Evolutionary conservation across 2,888 invertebrate species (phyloP).

Genomic region (Bellardia bayeri): DNA sequence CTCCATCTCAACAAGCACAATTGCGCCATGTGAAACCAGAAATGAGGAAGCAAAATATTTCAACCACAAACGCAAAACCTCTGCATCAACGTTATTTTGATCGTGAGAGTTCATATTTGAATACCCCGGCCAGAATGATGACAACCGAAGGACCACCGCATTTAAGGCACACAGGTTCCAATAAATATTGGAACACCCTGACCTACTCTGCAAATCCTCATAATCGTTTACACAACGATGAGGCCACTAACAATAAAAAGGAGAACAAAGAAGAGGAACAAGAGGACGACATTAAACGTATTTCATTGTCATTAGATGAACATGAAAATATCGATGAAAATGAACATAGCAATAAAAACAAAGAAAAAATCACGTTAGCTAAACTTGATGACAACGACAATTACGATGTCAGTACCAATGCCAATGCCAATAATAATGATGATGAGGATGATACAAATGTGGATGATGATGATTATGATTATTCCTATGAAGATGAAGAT

Average conservation of each 20-base stretch:
- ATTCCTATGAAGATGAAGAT: conserved; percentile 72
- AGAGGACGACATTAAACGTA: conserved; percentile 64
- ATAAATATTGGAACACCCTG: conserved; percentile 36
- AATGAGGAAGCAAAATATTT: conserved; percentile 59
- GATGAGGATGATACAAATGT: conserved; percentile 16
- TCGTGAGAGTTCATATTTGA: conserved; percentile 79
- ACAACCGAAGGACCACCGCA: conserved; percentile 78
- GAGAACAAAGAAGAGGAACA: conserved; percentile 16
- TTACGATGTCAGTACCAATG: neutral
- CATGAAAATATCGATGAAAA: conserved; percentile 26
- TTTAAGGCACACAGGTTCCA: conserved; percentile 19
- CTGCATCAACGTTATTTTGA: conserved; percentile 80
- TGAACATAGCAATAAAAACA: conserved; percentile 20
- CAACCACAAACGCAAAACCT: conserved; percentile 65
- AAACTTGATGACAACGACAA: neutral
- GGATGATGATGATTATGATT: conserved; percentile 49
- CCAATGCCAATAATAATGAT: too few relatives aligned
- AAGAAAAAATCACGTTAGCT: conserved; percentile 21
- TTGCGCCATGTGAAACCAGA: conserved; percentile 77
- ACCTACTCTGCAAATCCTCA: conserved; percentile 43
- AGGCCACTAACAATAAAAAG: conserved; percentile 33
- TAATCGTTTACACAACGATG: conserved; percentile 60
- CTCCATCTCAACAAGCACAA: conserved; percentile 78
- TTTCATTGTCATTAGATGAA: conserved; percentile 66
- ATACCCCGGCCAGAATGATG: conserved; percentile 52